Percentiles rank a stretch among this genome's conserved stretches.
phyloP scores from a whole-genome alignment of 2,797 vertebrate species.

The Eulemur albifrons region DNA sequence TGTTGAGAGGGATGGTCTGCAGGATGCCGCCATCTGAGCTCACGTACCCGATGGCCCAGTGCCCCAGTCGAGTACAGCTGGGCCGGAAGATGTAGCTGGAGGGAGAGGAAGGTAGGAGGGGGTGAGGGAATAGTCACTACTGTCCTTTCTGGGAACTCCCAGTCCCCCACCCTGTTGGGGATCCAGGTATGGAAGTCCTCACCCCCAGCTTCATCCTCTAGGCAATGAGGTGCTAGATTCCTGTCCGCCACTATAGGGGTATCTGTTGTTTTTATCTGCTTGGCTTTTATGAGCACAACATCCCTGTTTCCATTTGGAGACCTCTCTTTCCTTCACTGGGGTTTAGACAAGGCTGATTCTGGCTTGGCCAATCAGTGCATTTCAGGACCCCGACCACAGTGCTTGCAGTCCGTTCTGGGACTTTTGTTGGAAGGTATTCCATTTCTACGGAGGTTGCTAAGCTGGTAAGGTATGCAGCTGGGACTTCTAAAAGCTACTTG shows the following conservation, averaged over 20 bases:
- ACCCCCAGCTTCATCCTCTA: neutral
- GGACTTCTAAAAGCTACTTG: neutral
- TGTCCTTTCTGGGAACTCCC: neutral
- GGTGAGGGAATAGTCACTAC: neutral
- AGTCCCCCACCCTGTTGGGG: neutral
- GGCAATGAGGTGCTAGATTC: neutral
- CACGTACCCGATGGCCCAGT: constrained; percentile 94
- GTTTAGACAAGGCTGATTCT: neutral
- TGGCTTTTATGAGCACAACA: too few species aligned
- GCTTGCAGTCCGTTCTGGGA: neutral
- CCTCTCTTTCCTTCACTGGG: too few species aligned
- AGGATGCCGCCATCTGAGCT: constrained; percentile 85
- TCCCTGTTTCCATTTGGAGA: neutral
- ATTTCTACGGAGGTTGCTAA: neutral
- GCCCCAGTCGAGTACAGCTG: constrained; percentile 92
- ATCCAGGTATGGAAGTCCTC: neutral
- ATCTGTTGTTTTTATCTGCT: neutral
- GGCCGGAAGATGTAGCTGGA: constrained; percentile 90
- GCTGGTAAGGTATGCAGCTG: neutral
- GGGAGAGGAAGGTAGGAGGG: neutral
- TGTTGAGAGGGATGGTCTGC: constrained; percentile 90
- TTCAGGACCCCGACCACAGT: neutral
- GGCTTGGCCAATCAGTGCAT: neutral
- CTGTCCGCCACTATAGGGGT: neutral
- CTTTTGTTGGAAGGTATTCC: neutral